These are phyloP conservation scores for Oplegnathus fasciatus DNA, from an alignment of 2,113 vertebrate genomes.

Conservation along the genomic window DNA sequence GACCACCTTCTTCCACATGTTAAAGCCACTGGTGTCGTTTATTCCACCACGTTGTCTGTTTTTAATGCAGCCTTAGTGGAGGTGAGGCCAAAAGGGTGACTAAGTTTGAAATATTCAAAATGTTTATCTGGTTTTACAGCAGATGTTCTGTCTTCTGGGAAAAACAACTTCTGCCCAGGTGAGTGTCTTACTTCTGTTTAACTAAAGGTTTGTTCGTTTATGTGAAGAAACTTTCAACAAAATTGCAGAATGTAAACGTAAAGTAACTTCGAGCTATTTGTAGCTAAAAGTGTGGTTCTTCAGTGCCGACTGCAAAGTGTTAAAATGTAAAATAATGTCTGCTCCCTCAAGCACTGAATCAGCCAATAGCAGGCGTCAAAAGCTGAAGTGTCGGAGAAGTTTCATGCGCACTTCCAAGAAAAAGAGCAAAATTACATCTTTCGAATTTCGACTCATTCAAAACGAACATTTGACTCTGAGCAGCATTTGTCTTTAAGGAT, in stretches of 20 bases:
- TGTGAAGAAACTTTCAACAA: neutral
- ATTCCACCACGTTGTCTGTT: neutral
- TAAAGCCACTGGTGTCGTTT: too few relatives aligned
- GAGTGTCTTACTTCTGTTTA: neutral
- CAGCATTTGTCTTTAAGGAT: neutral
- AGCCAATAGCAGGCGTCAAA: neutral
- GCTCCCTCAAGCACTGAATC: neutral
- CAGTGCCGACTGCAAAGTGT: neutral
- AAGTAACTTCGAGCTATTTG: too few relatives aligned
- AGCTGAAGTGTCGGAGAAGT: neutral
- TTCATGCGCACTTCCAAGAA: neutral
- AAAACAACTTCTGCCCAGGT: neutral
- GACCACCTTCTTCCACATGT: neutral
- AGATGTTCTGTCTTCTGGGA: neutral
- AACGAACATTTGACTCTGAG: neutral
- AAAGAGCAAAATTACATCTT: too few relatives aligned
- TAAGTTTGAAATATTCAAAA: neutral
- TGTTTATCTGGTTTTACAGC: neutral
- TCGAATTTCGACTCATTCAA: neutral
- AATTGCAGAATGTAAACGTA: neutral
- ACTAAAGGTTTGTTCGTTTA: neutral
- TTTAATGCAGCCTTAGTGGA: neutral
- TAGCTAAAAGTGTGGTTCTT: neutral
- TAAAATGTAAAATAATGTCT: neutral
- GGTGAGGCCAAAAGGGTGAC: too few relatives aligned